Evolutionary conservation across 2,797 vertebrate species (phyloP).

Genomic region (Dermochelys coriacea): DNA sequence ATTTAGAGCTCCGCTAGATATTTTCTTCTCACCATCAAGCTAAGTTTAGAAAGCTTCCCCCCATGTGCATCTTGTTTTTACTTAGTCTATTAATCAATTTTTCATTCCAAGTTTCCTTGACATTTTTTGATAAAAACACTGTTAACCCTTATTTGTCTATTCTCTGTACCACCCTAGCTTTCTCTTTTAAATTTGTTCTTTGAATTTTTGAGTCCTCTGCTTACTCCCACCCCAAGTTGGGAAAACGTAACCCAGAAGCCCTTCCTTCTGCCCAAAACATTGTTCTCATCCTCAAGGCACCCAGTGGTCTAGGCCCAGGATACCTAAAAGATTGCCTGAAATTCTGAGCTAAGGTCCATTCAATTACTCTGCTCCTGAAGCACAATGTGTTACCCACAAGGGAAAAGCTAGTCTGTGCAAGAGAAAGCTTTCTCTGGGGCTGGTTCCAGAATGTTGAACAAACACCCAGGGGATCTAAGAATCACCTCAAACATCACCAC

Average conservation of each 20-base stretch:
- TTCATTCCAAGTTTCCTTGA: neutral
- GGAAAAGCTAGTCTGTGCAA: neutral
- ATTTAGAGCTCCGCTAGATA: neutral
- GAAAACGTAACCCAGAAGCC: neutral
- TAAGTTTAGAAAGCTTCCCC: neutral
- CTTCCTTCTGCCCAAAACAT: neutral
- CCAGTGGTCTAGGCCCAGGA: neutral
- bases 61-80: neutral
- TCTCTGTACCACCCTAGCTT: neutral
- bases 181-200: neutral
- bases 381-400: neutral
- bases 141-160: neutral
- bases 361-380: neutral
- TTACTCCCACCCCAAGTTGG: neutral
- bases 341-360: neutral
- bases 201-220: neutral
- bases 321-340: neutral
- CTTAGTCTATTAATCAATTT: neutral
- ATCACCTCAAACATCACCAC: constrained; percentile 32
- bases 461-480: constrained; percentile 53
- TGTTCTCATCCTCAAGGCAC: neutral
- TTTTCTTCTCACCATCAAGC: neutral
- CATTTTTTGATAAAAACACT: neutral
- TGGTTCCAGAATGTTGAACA: neutral
- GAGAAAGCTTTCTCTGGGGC: neutral